Evolutionary conservation across 2,113 vertebrate species (phyloP).

Genomic region (Leuciscus idus): DNA sequence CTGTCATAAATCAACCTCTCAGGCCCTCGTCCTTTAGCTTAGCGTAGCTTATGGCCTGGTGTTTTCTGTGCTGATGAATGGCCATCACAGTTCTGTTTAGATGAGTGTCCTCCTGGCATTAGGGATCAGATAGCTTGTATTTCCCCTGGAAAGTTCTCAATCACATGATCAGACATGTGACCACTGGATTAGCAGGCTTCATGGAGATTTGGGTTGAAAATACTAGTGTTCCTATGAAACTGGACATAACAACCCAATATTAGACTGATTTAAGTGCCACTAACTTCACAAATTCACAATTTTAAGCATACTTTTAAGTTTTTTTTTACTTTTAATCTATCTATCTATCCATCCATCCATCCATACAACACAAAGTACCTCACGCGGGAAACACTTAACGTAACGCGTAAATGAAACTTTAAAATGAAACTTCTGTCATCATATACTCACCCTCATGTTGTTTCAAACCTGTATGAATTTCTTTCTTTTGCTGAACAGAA

Average conservation of each 20-base stretch:
- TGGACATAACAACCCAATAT: neutral
- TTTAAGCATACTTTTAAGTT: neutral
- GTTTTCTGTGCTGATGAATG: slow-evolving; percentile 17
- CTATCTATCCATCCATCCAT: too few relatives aligned
- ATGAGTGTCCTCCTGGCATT: neutral
- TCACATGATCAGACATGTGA: neutral
- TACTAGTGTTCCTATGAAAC: neutral
- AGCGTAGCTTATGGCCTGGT: neutral
- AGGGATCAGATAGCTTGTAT: neutral
- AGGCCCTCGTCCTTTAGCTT: slow-evolving; percentile 25
- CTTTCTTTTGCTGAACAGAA: too few relatives aligned
- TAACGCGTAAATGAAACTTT: too few relatives aligned
- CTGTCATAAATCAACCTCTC: slow-evolving; percentile 41
- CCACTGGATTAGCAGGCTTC: slow-evolving; percentile 8
- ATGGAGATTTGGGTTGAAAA: neutral
- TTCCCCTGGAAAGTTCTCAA: neutral
- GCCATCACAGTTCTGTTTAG: neutral
- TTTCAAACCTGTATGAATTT: too few relatives aligned
- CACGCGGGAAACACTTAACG: too few relatives aligned
- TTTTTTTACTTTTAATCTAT: neutral
- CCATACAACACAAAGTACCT: too few relatives aligned
- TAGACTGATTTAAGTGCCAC: neutral
- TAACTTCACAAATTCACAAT: neutral
- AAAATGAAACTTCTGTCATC: too few relatives aligned
- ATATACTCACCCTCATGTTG: too few relatives aligned